Percentiles rank a stretch among this genome's conserved stretches.
phyloP scores from a whole-genome alignment of 2,888 invertebrate genomes.

The Zelleria hepariella region DNA sequence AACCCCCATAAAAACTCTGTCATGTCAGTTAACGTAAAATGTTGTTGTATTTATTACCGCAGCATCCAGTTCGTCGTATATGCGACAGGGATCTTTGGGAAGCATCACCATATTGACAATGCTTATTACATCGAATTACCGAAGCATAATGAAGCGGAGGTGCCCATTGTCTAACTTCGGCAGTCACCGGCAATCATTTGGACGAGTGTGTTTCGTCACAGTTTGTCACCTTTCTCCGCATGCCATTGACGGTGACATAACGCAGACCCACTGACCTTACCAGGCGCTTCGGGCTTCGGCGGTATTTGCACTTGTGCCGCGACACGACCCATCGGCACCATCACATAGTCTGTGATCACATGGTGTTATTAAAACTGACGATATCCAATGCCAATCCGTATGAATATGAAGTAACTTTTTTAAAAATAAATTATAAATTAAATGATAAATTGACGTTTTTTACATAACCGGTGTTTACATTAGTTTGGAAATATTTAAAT shows the following conservation, averaged over 20 bases:
- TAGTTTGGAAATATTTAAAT: not conserved
- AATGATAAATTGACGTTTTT: not conserved
- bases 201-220: not conserved
- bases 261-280: not conserved
- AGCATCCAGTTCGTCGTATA: too few relatives aligned
- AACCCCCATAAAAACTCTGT: too few relatives aligned
- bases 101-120: not conserved
- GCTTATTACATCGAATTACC: not conserved
- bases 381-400: not conserved
- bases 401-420: not conserved
- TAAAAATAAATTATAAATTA: not conserved
- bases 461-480: not conserved
- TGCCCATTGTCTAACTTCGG: not conserved
- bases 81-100: not conserved
- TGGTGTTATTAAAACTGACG: not conserved
- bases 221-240: not conserved
- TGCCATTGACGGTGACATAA: not conserved
- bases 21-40: too few relatives aligned
- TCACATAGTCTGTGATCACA: not conserved
- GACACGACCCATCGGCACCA: too few relatives aligned
- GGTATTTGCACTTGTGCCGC: not conserved
- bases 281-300: not conserved
- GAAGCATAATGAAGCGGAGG: not conserved
- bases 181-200: not conserved
- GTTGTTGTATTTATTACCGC: too few relatives aligned